Percentiles rank a stretch among this genome's conserved stretches.
phyloP scores from a whole-genome alignment of 1,140 invertebrate genomes.

The Procambarus virginalis region DNA sequence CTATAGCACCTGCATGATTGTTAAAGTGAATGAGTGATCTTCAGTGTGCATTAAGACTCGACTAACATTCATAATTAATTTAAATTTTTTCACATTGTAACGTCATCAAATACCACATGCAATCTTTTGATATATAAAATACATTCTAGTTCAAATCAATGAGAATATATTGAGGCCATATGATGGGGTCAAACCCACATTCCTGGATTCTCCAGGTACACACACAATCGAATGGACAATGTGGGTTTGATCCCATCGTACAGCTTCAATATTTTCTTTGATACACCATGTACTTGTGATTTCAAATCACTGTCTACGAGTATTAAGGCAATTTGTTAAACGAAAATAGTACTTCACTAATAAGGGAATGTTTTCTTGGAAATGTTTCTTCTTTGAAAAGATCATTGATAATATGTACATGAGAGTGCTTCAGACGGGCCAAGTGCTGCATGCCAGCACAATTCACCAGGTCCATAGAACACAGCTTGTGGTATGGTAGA shows the following conservation, averaged over 20 bases:
- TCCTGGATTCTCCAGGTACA: too few species aligned
- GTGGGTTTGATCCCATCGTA: too few species aligned
- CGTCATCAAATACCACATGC: not conserved
- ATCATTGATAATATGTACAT: not conserved
- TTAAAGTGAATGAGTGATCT: slow-evolving; percentile 38
- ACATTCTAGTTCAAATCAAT: too few species aligned
- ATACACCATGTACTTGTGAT: not conserved
- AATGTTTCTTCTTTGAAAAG: slow-evolving; percentile 14
- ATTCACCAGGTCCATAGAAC: slow-evolving; percentile 14
- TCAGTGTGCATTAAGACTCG: slow-evolving; percentile 19
- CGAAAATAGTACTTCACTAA: not conserved
- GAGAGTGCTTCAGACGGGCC: not conserved
- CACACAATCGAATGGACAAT: too few species aligned
- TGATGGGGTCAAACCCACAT: too few species aligned
- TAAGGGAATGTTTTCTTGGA: slow-evolving; percentile 39
- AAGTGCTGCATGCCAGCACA: not conserved
- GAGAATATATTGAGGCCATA: too few species aligned
- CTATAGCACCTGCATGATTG: slow-evolving; percentile 60
- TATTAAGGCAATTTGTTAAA: slow-evolving; percentile 8
- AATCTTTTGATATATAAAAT: slow-evolving; percentile 9
- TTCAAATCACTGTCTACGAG: not conserved
- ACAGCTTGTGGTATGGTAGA: slow-evolving; percentile 25
- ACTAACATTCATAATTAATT: slow-evolving; percentile 8
- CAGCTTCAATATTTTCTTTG: too few species aligned
- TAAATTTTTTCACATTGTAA: not conserved